phyloP scores from a whole-genome alignment of 2,797 vertebrate species.

The Scleropages formosus region DNA sequence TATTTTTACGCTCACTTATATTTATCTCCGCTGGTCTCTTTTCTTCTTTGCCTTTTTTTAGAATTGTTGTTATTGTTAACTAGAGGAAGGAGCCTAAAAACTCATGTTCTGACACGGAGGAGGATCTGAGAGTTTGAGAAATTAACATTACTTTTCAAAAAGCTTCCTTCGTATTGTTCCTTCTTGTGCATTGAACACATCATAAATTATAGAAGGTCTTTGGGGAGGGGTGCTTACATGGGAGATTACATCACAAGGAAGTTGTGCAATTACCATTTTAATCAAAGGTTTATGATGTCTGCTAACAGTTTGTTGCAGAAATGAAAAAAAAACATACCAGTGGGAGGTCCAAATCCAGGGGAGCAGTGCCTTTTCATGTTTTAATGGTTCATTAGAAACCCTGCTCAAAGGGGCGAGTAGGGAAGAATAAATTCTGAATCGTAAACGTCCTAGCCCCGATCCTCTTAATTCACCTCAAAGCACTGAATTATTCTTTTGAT shows the following conservation, averaged over 20 bases:
- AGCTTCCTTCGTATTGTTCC: slow-evolving; percentile 7
- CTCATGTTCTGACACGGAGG: slow-evolving; percentile 48
- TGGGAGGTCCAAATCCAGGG: slow-evolving; percentile 22
- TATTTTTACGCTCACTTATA: slow-evolving; percentile 47
- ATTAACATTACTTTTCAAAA: slow-evolving; percentile 39
- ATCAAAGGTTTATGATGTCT: slow-evolving; percentile 34
- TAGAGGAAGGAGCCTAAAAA: slow-evolving; percentile 32
- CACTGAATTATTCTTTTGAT: neutral
- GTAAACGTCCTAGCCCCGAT: neutral
- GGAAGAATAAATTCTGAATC: slow-evolving; percentile 7
- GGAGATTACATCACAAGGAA: slow-evolving; percentile 27
- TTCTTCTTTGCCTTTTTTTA: slow-evolving; percentile 47
- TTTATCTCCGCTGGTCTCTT: slow-evolving; percentile 17
- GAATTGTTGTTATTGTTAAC: slow-evolving; percentile 48
- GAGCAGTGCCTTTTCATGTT: slow-evolving; percentile 15
- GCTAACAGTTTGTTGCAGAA: slow-evolving; percentile 18
- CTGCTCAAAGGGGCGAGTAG: slow-evolving; percentile 3
- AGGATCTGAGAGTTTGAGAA: slow-evolving; percentile 45
- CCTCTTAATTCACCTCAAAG: slow-evolving; percentile 16
- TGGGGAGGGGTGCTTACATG: slow-evolving; percentile 11
- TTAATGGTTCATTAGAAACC: slow-evolving; percentile 35
- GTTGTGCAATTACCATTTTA: slow-evolving; percentile 29
- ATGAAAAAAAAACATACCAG: neutral
- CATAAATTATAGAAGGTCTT: slow-evolving; percentile 32
- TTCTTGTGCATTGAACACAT: neutral